Conservation (phyloP, 2,888 invertebrate species). For the Vanessa cardui region DNA sequence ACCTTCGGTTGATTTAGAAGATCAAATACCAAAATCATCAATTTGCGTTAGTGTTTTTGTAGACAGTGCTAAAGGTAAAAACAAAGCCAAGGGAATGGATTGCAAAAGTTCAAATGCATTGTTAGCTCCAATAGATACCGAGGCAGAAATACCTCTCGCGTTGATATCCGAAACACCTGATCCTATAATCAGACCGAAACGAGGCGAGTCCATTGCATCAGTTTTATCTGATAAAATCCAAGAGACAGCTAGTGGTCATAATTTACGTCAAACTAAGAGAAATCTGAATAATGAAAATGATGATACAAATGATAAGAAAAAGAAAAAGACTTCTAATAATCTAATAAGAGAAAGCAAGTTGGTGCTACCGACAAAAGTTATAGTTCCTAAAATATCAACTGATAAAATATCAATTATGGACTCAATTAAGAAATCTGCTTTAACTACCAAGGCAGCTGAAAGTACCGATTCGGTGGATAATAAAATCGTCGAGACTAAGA, state of each 20-base stretch:
- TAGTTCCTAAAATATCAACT: slow-evolving; percentile 69
- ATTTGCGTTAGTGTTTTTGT: slow-evolving; percentile 70
- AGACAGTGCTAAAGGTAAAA: slow-evolving; percentile 65
- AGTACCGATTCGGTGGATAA: slow-evolving; percentile 53
- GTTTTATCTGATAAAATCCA: slow-evolving; percentile 78
- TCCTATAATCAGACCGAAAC: slow-evolving; percentile 69
- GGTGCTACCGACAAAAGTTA: slow-evolving; percentile 67
- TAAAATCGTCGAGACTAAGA: slow-evolving; percentile 60
- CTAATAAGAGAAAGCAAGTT: slow-evolving; percentile 77
- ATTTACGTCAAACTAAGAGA: slow-evolving; percentile 74
- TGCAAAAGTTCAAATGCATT: slow-evolving; percentile 56
- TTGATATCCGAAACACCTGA: slow-evolving; percentile 72
- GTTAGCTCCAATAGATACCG: slow-evolving; percentile 66
- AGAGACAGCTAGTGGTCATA: slow-evolving; percentile 73
- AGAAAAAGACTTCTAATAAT: slow-evolving; percentile 69
- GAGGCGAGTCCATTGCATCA: slow-evolving; percentile 75
- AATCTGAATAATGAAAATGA: slow-evolving; percentile 66
- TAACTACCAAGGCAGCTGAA: slow-evolving; percentile 59
- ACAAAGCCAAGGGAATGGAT: slow-evolving; percentile 57
- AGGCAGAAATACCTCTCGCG: slow-evolving; percentile 71
- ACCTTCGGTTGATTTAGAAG: slow-evolving; percentile 86
- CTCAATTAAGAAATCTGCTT: slow-evolving; percentile 54
- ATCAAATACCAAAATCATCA: slow-evolving; percentile 84
- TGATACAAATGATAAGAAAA: slow-evolving; percentile 69
- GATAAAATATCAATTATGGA: slow-evolving; percentile 64